Evolutionary conservation across 2,888 invertebrate species (phyloP).

Genomic region (Drosophila paranaensis): DNA sequence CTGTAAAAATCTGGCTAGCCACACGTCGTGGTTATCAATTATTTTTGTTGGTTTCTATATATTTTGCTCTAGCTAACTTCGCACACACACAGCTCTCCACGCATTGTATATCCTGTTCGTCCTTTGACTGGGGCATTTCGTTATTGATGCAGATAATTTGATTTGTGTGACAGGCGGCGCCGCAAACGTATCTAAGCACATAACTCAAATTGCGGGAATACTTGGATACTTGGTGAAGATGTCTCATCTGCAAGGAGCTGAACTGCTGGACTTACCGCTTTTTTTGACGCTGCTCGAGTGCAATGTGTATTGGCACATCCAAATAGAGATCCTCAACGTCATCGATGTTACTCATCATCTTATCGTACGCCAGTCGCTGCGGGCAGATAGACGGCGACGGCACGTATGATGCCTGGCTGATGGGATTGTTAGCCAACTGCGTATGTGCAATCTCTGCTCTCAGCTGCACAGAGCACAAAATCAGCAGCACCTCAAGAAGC

Average conservation of each 20-base stretch:
- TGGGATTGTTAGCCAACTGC: slow-evolving; percentile 55
- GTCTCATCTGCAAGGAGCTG: background rate
- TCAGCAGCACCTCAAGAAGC: slow-evolving; percentile 35
- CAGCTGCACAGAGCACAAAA: slow-evolving; percentile 29
- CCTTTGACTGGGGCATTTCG: slow-evolving; percentile 40
- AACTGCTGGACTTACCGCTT: slow-evolving; percentile 80
- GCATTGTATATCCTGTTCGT: slow-evolving; percentile 5
- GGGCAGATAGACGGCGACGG: slow-evolving; percentile 40
- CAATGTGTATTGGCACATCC: slow-evolving; percentile 82
- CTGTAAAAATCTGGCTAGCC: slow-evolving; percentile 73
- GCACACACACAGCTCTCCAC: slow-evolving; percentile 3
- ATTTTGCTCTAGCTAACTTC: background rate
- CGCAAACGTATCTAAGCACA: slow-evolving; percentile 71
- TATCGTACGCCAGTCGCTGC: slow-evolving; percentile 64
- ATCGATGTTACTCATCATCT: slow-evolving; percentile 79
- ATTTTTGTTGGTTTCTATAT: slow-evolving; percentile 57
- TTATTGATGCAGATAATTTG: slow-evolving; percentile 70
- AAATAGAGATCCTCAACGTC: slow-evolving; percentile 84
- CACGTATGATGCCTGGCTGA: slow-evolving; percentile 31
- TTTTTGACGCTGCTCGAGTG: slow-evolving; percentile 81
- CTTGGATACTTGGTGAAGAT: slow-evolving; percentile 2
- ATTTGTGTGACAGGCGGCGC: slow-evolving; percentile 72
- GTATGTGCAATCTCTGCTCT: slow-evolving; percentile 60
- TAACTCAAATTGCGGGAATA: slow-evolving; percentile 42
- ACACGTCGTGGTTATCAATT: slow-evolving; percentile 80